Conservation (phyloP, 2,797 vertebrate species). For the Apogon hyalosoma region DNA sequence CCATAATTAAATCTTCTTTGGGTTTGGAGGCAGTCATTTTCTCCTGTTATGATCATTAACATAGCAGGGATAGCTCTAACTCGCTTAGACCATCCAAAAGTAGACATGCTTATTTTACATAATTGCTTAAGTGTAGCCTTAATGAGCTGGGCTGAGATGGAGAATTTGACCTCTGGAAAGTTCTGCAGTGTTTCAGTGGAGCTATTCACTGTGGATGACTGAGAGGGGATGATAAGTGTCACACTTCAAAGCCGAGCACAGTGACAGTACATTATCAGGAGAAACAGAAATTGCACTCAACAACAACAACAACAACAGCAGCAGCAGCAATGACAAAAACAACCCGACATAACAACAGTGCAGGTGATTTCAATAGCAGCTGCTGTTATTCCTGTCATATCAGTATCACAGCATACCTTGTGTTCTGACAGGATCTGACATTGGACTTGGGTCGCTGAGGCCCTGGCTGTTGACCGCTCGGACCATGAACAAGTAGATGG, state of each 20-base stretch:
- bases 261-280: slow-evolving; percentile 20
- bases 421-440: slow-evolving; percentile 97
- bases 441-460: slow-evolving; percentile 95
- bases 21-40: slow-evolving; percentile 70
- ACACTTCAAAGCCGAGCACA: slow-evolving; percentile 22
- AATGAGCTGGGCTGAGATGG: slow-evolving; percentile 70
- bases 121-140: slow-evolving; percentile 74
- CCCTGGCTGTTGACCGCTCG: slow-evolving; percentile 95
- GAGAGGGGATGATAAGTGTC: slow-evolving; percentile 44
- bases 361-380: not conserved
- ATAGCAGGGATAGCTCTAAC: slow-evolving; percentile 75
- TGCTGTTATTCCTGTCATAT: slow-evolving; percentile 73
- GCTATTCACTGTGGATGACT: slow-evolving; percentile 43
- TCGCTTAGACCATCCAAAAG: slow-evolving; percentile 73
- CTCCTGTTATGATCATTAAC: slow-evolving; percentile 80
- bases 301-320: slow-evolving; percentile 1
- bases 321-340: not conserved
- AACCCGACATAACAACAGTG: slow-evolving; percentile 2
- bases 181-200: slow-evolving; percentile 40
- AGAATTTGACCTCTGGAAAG: slow-evolving; percentile 65
- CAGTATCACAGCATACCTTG: slow-evolving; percentile 87
- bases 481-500: slow-evolving; percentile 99
- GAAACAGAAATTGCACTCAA: slow-evolving; percentile 24
- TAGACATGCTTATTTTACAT: slow-evolving; percentile 78
- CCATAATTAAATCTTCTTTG: slow-evolving; percentile 77